Evolutionary conservation across 2,113 vertebrate genomes (phyloP), one percentile per base, ranked within the genome.

Genomic region (Pionites leucogaster): DNA sequence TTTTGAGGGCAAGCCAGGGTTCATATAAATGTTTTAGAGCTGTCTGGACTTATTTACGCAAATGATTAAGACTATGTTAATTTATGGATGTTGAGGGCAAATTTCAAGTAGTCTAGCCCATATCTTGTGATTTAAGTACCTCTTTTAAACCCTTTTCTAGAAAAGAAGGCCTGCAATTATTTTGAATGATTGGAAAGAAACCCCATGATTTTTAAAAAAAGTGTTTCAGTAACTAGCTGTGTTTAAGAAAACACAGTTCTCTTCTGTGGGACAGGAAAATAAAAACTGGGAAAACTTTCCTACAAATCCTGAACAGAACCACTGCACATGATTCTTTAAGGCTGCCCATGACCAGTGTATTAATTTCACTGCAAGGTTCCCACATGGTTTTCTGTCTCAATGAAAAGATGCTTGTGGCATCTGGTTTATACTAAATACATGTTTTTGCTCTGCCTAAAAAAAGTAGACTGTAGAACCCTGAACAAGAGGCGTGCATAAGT

Each of bases 281-380:
- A 50, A 87, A 57, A 39, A 59, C 0, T 39, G 25, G 23, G 33
- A 28, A 41, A 93, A 25, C 0, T 0, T 6, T 25, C 29, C 52
- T 35, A 55, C 3, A 46, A 29, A 33, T 75, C 25, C 50, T 64
- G 19, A 47, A 13, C 9, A 63, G 75, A 94, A 19, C 7, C 55
- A 27, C 12, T 49, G 14, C 46, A 13, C 3, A 9, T 27, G 39
- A 55, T 42, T 67, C 62, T 82, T 50, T 13, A 50, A 74, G 28
- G 37, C 31, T 86, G 60, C 10, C 27, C 6, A 44, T 29, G 53
- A 52, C 5, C 41, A 49, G 10, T 4, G 8, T 9, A 37, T 4
- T 42, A 79, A 39, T 55, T 37, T 35, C 22, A 8, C 41, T 62
- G 8, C n/a, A n/a, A 57, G 31, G 10, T 17, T 35, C 37, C 23